Evolutionary conservation across 2,797 vertebrate species (phyloP).

Genomic region (Phoeniculus purpureus): DNA sequence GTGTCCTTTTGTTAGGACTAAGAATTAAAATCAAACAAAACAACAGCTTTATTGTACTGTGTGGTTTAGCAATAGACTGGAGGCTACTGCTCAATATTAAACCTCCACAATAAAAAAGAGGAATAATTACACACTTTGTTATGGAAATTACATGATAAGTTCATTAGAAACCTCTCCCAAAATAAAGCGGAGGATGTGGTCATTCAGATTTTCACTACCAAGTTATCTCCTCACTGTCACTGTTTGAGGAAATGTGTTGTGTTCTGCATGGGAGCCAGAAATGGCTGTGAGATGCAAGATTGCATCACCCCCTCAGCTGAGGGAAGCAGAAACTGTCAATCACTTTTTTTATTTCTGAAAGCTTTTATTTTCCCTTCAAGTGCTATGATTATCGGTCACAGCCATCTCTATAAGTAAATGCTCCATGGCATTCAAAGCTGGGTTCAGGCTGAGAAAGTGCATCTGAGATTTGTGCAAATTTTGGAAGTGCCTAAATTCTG

Average conservation of each 20-base stretch:
- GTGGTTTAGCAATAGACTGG: conserved; percentile 31
- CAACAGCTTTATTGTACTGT: conserved; percentile 29
- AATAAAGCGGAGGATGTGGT: conserved; percentile 38
- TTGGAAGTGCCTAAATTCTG: background rate
- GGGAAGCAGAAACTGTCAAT: background rate
- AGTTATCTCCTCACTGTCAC: conserved; percentile 21
- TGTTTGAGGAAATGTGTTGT: background rate
- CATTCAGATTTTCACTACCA: conserved; percentile 49
- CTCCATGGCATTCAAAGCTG: background rate
- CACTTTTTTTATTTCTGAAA: background rate
- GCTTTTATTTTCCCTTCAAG: background rate
- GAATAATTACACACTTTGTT: conserved; percentile 57
- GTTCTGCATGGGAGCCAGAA: background rate
- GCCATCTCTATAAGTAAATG: background rate
- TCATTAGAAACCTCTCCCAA: conserved; percentile 43
- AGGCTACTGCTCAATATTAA: conserved; percentile 55
- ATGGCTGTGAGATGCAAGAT: background rate
- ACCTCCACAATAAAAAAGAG: conserved; percentile 35
- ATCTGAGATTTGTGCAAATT: background rate
- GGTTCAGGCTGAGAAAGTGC: background rate
- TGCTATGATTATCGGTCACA: background rate
- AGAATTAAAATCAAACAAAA: conserved; percentile 53
- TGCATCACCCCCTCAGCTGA: background rate
- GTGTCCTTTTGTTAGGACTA: conserved; percentile 47
- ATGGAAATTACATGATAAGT: conserved; percentile 55